A percentile compares a stretch with the other conserved stretches of the same genome.
Evolutionary conservation across 2,888 invertebrate genomes (phyloP).

Genomic region (Heliconius erato): DNA sequence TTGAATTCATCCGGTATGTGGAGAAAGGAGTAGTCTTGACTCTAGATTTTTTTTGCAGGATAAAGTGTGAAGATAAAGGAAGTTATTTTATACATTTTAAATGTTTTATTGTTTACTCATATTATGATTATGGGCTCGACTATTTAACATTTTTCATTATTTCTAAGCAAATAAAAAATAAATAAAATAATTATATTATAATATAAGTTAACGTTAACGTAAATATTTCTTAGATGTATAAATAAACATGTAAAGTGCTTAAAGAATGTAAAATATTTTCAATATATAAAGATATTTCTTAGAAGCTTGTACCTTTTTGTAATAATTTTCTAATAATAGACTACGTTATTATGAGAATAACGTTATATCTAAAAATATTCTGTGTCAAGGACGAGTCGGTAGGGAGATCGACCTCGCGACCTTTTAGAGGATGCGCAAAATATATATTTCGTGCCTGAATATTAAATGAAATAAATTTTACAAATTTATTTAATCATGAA

Average conservation of each 20-base stretch:
- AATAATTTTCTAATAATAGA: not conserved
- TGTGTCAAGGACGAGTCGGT: conserved; percentile 13
- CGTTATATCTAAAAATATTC: not conserved
- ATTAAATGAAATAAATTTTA: not conserved
- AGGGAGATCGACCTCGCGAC: conserved; percentile 8
- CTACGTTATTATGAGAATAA: not conserved
- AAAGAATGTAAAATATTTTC: not conserved
- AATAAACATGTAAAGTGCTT: too few relatives aligned
- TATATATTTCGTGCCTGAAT: not conserved
- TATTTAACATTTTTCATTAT: too few relatives aligned
- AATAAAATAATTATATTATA: not conserved
- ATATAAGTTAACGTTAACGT: too few relatives aligned
- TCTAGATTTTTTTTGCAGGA: not conserved
- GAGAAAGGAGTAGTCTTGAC: not conserved
- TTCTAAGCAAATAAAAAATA: too few relatives aligned
- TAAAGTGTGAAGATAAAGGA: too few relatives aligned
- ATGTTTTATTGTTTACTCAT: too few relatives aligned
- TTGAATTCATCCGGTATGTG: not conserved
- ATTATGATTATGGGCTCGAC: too few relatives aligned
- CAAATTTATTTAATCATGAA: not conserved
- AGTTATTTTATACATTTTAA: too few relatives aligned
- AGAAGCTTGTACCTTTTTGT: not conserved
- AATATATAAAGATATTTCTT: not conserved
- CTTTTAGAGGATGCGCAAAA: not conserved
- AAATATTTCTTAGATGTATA: too few relatives aligned